Evolutionary conservation across 2,797 vertebrate species (phyloP), one percentile per base, ranked within the genome.

Genomic region (Rhadinocentrus ornatus): DNA sequence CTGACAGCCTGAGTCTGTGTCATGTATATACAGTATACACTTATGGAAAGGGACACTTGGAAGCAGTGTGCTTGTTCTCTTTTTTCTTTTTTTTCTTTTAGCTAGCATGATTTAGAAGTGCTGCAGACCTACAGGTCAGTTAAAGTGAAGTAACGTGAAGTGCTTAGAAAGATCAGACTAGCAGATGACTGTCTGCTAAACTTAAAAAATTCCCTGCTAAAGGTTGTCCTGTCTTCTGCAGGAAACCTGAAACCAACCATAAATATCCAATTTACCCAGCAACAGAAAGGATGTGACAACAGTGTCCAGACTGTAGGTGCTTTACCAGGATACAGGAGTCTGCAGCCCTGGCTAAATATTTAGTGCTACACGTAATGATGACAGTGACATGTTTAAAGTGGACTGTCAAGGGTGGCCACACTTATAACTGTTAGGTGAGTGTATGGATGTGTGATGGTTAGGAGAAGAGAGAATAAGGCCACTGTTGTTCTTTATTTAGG

Each of bases 251-350:
- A 85, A 69, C 89, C 72, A n/a, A 71, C 85, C 86, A 71, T 73
- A 85, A 88, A 91, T 91, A 90, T 87, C 85, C 37, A 27, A 75
- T 90, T 89, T 83, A 77, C 88, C 86, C 83, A 66, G 90, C 85
- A 90, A 90, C 86, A 86, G 84, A 81, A 71, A 74, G 71, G 66
- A 77, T 78, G 77, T 73, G 75, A 84, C 82, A 74, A 78, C 73
- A 80, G 20, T 1, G 2, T 71, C 60, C 69, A 37, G 55, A 61
- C 52, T 48, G 35, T 32, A 69, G 76, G 69, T 66, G 61, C 70
- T 44, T 75, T n/a, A 57, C 52, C 62, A 31, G 68, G 85, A 78
- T 79, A 81, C 39, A 55, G 56, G 60, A 66, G 66, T 18, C 46
- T 16, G 35, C 24, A 24, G 37, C 62, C 26, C 76, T 56, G 50